Percentiles rank a stretch among this genome's conserved stretches.
phyloP scores from a whole-genome alignment of 2,888 invertebrate genomes.

The Chrysolina haemoptera region DNA sequence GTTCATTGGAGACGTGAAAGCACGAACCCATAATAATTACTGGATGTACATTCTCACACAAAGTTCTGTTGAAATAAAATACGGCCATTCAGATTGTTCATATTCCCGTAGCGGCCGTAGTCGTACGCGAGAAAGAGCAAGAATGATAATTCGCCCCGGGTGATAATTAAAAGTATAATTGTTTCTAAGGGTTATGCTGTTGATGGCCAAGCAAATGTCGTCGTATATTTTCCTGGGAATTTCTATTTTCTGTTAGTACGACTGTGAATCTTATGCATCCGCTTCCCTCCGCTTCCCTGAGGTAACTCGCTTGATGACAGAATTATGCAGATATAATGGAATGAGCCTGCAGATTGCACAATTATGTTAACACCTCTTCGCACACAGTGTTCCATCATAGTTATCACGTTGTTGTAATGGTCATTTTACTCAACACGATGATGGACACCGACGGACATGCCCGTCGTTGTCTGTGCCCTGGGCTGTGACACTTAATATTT shows the following conservation, averaged over 20 bases:
- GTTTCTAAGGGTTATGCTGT: slow-evolving; percentile 30
- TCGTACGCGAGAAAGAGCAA: slow-evolving; percentile 8
- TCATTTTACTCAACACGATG: too few relatives aligned
- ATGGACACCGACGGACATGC: too few relatives aligned
- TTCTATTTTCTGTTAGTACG: slow-evolving; percentile 13
- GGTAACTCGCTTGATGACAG: neutral
- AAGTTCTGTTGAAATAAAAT: slow-evolving; percentile 15
- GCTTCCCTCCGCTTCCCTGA: neutral
- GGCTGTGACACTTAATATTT: too few relatives aligned
- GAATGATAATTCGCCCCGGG: slow-evolving; percentile 24
- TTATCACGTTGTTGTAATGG: neutral
- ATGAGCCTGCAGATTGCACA: neutral
- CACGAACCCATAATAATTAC: slow-evolving; percentile 17
- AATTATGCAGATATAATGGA: slow-evolving; percentile 8
- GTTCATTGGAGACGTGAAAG: neutral
- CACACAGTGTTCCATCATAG: neutral
- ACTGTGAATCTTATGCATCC: slow-evolving; percentile 7
- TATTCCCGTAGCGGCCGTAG: neutral
- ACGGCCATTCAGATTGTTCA: slow-evolving; percentile 11
- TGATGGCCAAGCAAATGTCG: slow-evolving; percentile 18
- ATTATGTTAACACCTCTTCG: neutral
- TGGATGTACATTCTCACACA: slow-evolving; percentile 10
- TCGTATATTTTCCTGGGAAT: slow-evolving; percentile 21
- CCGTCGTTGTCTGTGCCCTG: too few relatives aligned
- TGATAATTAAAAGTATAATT: slow-evolving; percentile 31